These are phyloP conservation scores for Malacosoma neustria DNA, from an alignment of 2,888 invertebrate species.

Conservation along the genomic window DNA sequence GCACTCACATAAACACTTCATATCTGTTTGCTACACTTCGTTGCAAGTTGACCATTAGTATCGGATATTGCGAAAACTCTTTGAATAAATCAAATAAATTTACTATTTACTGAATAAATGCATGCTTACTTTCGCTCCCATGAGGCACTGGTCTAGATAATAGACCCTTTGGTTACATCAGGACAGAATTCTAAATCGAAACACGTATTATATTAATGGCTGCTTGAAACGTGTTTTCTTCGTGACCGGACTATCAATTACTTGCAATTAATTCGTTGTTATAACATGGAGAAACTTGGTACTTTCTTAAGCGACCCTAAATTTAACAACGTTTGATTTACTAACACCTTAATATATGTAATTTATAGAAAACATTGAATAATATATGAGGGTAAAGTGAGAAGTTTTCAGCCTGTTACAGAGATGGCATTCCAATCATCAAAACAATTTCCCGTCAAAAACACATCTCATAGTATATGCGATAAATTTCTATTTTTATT, in stretches of 20 bases:
- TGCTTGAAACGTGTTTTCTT: not conserved
- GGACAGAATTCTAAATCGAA: not conserved
- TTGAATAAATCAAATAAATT: not conserved
- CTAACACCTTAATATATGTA: no score
- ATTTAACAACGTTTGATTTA: no score
- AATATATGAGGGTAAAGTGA: no score
- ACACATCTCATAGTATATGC: no score
- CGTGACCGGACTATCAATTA: not conserved
- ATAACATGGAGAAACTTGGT: not conserved
- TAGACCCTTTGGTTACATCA: not conserved
- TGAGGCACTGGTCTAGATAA: not conserved
- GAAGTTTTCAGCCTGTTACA: no score
- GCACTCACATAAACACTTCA: conserved; percentile 10
- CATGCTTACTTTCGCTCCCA: not conserved
- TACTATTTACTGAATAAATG: not conserved
- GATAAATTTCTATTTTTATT: no score
- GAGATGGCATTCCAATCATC: no score
- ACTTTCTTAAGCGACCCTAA: no score
- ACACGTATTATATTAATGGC: not conserved
- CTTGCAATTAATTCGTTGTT: not conserved
- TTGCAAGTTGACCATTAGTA: not conserved
- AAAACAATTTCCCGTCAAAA: no score
- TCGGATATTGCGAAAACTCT: not conserved
- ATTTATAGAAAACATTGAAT: no score
- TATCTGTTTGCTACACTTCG: no score